These are phyloP conservation scores for Semnopithecus entellus DNA, from an alignment of 2,113 vertebrate genomes.

Conservation along the genomic window DNA sequence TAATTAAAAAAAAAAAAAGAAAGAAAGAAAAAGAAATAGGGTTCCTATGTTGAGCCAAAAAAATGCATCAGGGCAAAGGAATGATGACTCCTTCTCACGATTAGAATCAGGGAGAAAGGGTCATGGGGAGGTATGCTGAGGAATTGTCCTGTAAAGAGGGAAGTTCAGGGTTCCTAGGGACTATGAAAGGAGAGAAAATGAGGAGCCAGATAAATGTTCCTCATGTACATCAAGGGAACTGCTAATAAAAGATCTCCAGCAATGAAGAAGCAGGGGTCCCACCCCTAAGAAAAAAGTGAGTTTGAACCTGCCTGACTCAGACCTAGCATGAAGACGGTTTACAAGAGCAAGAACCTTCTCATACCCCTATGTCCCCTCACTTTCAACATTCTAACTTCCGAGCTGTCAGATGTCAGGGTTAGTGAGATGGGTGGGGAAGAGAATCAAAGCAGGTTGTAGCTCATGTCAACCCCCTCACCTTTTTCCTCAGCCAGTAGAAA, in stretches of 20 bases:
- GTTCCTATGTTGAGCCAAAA: not conserved
- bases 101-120: not conserved
- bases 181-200: not conserved
- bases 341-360: not conserved
- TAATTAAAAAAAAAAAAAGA: too few relatives aligned
- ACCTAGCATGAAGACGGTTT: not conserved
- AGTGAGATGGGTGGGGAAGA: not conserved
- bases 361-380: fast-evolving
- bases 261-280: not conserved
- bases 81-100: not conserved
- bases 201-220: not conserved
- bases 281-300: not conserved
- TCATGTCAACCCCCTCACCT: fast-evolving
- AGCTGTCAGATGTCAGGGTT: not conserved
- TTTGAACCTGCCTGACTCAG: not conserved
- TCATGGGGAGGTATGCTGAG: too few relatives aligned
- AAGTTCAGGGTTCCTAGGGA: not conserved
- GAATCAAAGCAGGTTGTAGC: not conserved
- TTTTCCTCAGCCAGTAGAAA: not conserved
- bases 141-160: not conserved
- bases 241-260: not conserved
- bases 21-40: not conserved
- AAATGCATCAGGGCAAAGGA: not conserved
- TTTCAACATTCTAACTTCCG: not conserved
- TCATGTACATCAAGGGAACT: not conserved